A percentile compares a stretch with the other conserved stretches of the same genome.
Evolutionary conservation across 2,888 invertebrate genomes (phyloP).

Genomic region (Dolichomitus sp.): DNA sequence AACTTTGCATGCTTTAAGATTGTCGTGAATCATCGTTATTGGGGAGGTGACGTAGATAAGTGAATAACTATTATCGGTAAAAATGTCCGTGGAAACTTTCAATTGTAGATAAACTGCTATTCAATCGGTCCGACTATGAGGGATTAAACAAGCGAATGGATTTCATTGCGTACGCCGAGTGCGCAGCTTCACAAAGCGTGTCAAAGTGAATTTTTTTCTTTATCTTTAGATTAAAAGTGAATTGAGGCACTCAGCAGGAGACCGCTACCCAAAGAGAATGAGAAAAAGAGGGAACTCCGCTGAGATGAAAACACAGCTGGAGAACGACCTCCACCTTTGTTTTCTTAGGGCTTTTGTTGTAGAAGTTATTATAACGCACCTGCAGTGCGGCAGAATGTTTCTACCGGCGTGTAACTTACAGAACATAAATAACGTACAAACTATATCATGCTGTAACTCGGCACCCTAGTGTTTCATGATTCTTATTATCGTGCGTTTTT

Average conservation of each 20-base stretch:
- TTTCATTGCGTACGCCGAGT: not conserved
- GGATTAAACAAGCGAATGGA: not conserved
- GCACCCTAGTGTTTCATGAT: not conserved
- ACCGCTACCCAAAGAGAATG: not conserved
- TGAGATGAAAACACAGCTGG: constrained; percentile 19
- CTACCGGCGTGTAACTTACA: not conserved
- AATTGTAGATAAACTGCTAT: constrained; percentile 31
- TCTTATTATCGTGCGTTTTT: not conserved
- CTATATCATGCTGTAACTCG: not conserved
- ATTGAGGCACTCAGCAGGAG: not conserved
- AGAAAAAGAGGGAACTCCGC: not conserved
- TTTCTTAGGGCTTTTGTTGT: constrained; percentile 7
- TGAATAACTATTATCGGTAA: not conserved
- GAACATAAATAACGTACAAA: not conserved
- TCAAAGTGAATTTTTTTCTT: not conserved
- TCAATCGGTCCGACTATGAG: not conserved
- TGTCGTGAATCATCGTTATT: constrained; percentile 28
- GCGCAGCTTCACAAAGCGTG: not conserved
- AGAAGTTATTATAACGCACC: constrained; percentile 11
- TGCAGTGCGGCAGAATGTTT: not conserved
- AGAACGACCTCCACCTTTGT: constrained; percentile 40
- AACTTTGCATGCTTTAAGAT: not conserved
- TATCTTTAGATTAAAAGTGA: not conserved
- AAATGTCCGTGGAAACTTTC: not conserved
- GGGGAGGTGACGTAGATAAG: constrained; percentile 14